Percentiles rank a stretch among this genome's conserved stretches.
Evolutionary conservation across 2,888 invertebrate species (phyloP).

Genomic region (Lepetodrilus schrolli): DNA sequence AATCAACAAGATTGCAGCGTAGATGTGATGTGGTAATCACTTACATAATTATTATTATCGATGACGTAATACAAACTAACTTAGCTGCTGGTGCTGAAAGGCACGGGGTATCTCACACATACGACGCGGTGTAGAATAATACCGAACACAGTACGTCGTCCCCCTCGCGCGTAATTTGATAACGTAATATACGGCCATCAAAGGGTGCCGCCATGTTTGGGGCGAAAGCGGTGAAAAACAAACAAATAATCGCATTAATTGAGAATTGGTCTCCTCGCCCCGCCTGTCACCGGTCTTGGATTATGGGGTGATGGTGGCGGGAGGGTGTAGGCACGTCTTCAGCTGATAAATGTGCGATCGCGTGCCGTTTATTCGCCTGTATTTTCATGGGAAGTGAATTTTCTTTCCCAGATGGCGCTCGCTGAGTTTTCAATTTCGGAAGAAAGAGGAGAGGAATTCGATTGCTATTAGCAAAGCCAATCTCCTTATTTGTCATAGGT

Average conservation of each 20-base stretch:
- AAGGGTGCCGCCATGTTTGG: not conserved
- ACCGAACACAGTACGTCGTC: not conserved
- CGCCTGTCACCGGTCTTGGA: not conserved
- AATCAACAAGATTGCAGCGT: not conserved
- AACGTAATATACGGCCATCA: not conserved
- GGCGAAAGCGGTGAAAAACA: not conserved
- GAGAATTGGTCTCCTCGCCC: not conserved
- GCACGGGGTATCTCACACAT: not conserved
- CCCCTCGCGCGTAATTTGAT: not conserved
- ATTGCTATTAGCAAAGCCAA: not conserved
- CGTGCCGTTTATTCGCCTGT: not conserved
- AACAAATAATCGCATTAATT: constrained; percentile 11
- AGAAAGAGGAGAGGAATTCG: not conserved
- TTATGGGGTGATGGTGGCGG: not conserved
- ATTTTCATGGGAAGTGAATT: not conserved
- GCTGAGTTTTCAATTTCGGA: not conserved
- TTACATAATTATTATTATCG: not conserved
- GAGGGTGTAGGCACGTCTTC: not conserved
- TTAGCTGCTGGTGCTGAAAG: not conserved
- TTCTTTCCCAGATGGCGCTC: not conserved
- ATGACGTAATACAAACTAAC: not conserved
- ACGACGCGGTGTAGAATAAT: not conserved
- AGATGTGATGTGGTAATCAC: not conserved
- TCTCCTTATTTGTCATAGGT: not conserved
- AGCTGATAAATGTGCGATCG: not conserved